phyloP scores from a whole-genome alignment of 2,113 vertebrate species.

The Leiothrix lutea region DNA sequence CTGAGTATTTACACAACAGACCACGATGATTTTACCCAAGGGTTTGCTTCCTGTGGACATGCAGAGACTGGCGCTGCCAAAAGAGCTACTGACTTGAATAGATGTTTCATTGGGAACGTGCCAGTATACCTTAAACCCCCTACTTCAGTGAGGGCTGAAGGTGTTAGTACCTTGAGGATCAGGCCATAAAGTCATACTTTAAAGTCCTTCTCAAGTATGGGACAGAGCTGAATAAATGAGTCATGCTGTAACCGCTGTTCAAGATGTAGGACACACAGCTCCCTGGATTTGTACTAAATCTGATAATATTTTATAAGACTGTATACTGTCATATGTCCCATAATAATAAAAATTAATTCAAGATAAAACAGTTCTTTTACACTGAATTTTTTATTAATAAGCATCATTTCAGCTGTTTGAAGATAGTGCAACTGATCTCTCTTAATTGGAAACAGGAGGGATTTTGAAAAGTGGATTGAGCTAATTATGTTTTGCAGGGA shows the following conservation, averaged over 20 bases:
- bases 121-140: neutral
- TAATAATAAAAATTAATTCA: slow-evolving; percentile 51
- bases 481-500: slow-evolving; percentile 36
- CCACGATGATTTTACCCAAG: neutral
- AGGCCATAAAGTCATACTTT: neutral
- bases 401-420: slow-evolving; percentile 47
- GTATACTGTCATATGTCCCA: neutral
- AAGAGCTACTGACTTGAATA: neutral
- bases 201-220: neutral
- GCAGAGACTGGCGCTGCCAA: neutral
- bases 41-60: neutral
- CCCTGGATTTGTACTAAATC: neutral
- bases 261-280: neutral
- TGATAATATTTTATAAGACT: slow-evolving; percentile 31
- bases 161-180: neutral
- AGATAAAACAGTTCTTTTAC: slow-evolving; percentile 37
- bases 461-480: slow-evolving; percentile 60
- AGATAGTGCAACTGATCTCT: slow-evolving; percentile 56
- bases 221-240: neutral
- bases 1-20: neutral
- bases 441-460: slow-evolving; percentile 60
- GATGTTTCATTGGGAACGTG: neutral
- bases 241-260: neutral
- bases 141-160: neutral
- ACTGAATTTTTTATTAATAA: slow-evolving; percentile 49